Percentiles rank a stretch among this genome's conserved stretches.
These are phyloP conservation scores for Campoplex capitator DNA, from an alignment of 2,888 invertebrate genomes.

Conservation along the genomic window DNA sequence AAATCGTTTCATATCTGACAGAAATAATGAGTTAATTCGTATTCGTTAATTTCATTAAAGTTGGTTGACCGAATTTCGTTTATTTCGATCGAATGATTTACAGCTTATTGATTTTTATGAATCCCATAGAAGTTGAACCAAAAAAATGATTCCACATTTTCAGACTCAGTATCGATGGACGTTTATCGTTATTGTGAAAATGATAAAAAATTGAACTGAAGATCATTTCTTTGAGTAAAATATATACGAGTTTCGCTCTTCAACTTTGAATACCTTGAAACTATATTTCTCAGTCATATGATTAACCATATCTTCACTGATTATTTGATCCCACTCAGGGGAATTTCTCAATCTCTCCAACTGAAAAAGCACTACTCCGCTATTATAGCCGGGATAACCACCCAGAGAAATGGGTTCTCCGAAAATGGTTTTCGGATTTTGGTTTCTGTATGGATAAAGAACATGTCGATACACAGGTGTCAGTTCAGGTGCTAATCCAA, in stretches of 20 bases:
- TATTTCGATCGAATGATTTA: neutral
- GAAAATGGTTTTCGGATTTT: conserved; percentile 88
- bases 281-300: conserved; percentile 87
- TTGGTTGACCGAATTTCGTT: too few relatives aligned
- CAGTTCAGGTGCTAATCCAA: conserved; percentile 90
- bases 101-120: neutral
- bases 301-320: conserved; percentile 86
- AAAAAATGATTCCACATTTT: neutral
- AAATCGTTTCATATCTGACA: neutral
- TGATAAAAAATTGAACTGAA: neutral
- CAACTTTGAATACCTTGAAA: conserved; percentile 85
- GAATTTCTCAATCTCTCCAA: conserved; percentile 89
- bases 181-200: too few relatives aligned
- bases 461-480: conserved; percentile 93
- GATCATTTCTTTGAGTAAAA: neutral
- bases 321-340: conserved; percentile 86
- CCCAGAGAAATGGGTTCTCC: conserved; percentile 85
- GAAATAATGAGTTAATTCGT: neutral
- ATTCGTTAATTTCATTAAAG: too few relatives aligned
- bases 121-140: neutral
- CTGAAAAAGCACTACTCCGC: conserved; percentile 91
- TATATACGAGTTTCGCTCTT: neutral
- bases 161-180: neutral
- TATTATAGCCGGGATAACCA: conserved; percentile 92
- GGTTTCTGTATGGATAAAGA: conserved; percentile 88